Conservation (phyloP, 2,888 invertebrate genomes). For the Arge pagana region DNA sequence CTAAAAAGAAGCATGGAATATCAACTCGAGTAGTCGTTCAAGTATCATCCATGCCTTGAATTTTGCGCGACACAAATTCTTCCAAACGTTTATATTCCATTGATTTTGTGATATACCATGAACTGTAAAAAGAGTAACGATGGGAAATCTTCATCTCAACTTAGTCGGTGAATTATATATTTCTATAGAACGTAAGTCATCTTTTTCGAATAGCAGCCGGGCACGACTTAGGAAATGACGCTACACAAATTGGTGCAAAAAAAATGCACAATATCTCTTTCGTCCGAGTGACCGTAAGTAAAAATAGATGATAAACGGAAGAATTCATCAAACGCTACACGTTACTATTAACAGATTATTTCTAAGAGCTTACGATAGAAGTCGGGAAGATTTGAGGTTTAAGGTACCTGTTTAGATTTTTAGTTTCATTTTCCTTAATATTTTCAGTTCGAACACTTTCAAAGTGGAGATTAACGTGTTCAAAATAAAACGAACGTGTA, state of each 20-base stretch:
- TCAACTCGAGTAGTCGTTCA: too few relatives aligned
- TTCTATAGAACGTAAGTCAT: neutral
- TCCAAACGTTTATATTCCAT: too few relatives aligned
- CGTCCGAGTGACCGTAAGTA: neutral
- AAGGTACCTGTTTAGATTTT: neutral
- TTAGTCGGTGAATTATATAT: too few relatives aligned
- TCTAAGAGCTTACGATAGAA: slow-evolving; percentile 23
- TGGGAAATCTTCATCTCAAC: too few relatives aligned
- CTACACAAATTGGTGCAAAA: too few relatives aligned
- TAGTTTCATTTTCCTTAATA: neutral
- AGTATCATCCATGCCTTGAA: too few relatives aligned
- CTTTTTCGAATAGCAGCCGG: neutral
- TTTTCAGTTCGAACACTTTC: neutral
- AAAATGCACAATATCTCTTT: neutral
- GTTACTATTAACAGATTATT: neutral
- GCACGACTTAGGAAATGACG: neutral
- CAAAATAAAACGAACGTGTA: too few relatives aligned
- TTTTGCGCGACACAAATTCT: too few relatives aligned
- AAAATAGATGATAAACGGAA: neutral
- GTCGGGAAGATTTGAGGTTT: slow-evolving; percentile 34
- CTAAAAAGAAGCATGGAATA: too few relatives aligned
- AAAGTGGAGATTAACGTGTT: too few relatives aligned
- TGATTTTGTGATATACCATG: too few relatives aligned
- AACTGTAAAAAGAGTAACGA: too few relatives aligned
- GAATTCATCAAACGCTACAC: neutral